Base-by-base conservation (phyloP, 2,888 invertebrate species). In the Cantharis nigra region DNA sequence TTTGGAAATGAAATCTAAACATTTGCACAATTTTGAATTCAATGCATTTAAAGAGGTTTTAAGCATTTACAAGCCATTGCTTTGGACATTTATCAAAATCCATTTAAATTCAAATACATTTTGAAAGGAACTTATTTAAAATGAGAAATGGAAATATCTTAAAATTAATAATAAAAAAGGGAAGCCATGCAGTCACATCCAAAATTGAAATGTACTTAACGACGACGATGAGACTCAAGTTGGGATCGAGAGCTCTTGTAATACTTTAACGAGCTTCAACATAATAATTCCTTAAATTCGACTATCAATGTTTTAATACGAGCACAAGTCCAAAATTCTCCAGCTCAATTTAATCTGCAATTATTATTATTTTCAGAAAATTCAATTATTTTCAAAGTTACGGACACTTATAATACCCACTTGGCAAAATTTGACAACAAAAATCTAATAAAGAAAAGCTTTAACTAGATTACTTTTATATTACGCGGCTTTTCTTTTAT, bases 21-120 rank as follows among this genome's bases (percentile, higher is more conserved):
- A 81, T 81, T 81, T 81, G 78, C 74, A 77, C 74, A 65, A 70
- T 70, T 75, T 63, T 72, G 69, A 33, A 75, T 79, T 80, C 80
- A 78, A 82, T 83, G 82, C 82, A 83, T 83, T 83, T 83, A 83
- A 83, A 82, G 79, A 75, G 81, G 82, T 79, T 79, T 80, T 81
- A 28, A 70, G 26, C 26, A 18, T 67, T 67, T 67, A 67, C 65
- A 26, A 67, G 26, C 26, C 65, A 67, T 67, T 67, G 65, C 65
- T 23, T 67, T 67, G 65, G 65, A 67, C 65, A 67, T 67, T 67
- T 67, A 67, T 67, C 65, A 67, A 67, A 67, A 67, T 67, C 65
- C 65, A 67, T 67, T 67, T 67, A 67, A 67, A 67, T 67, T 67
- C 23, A 67, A 67, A 67, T 67, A 67, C 26, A 67, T 67, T 67